These are phyloP conservation scores for Mycteria americana DNA, from an alignment of 2,797 vertebrate genomes.

Conservation along the genomic window DNA sequence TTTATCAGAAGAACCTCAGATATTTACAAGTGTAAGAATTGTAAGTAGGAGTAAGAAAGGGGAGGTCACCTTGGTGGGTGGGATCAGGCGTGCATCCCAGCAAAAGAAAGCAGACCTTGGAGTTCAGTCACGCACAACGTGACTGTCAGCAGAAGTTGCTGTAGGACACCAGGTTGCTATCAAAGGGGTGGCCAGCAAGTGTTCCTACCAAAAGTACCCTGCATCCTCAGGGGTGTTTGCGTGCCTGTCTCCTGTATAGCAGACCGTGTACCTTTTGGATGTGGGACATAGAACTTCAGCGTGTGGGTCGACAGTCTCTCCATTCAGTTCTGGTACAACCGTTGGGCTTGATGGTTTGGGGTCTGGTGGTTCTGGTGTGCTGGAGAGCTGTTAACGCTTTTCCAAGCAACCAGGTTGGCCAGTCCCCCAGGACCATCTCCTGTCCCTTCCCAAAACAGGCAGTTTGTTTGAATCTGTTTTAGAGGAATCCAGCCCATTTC, in stretches of 20 bases:
- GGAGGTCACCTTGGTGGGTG: not conserved
- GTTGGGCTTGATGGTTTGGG: not conserved
- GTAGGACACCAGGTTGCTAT: not conserved
- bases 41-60: not conserved
- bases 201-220: not conserved
- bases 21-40: conserved; percentile 25
- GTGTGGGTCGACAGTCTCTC: not conserved
- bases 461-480: not conserved
- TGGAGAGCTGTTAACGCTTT: not conserved
- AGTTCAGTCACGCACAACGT: not conserved
- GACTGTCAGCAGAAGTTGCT: not conserved
- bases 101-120: conserved; percentile 6
- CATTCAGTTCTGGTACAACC: not conserved
- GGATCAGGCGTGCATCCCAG: not conserved
- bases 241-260: not conserved
- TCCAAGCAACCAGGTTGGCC: not conserved
- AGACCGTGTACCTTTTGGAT: not conserved
- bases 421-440: not conserved
- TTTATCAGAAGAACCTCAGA: conserved; percentile 17
- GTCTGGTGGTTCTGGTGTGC: not conserved
- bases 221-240: not conserved
- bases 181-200: not conserved
- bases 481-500: not conserved
- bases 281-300: not conserved
- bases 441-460: not conserved